Base-by-base conservation (phyloP, 2,113 vertebrate genomes). In the Rhabdomys dilectus region DNA sequence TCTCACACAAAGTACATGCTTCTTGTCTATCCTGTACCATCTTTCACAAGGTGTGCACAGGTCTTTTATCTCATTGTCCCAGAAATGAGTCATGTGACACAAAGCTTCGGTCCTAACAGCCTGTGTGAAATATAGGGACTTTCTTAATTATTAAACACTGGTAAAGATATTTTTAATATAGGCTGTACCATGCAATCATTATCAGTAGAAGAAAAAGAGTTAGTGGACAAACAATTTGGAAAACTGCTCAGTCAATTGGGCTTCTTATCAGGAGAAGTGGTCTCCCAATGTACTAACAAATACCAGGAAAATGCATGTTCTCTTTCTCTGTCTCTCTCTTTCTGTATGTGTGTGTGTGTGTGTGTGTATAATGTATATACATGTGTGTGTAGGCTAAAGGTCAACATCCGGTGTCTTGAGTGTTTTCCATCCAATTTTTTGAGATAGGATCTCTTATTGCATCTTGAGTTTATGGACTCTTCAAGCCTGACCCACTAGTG, bases 101-200 rank as follows among this genome's bases (percentile, higher is more conserved):
- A 26, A 7, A 51, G 78, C 45, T 82, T 73, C 39, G 8, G 45
- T 42, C 26, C 26, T 89, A 36, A 89, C 4, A 31, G 93, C 39
- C 34, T 26, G 48, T 51, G 51, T 90, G 45, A 81, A 92, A 64
- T 58, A 60, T 60, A 72, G 62, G 24, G n/a, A 21, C 73, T 4
- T 53, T 94, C 53, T 53, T 42, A 62, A 58, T 48, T 86, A 29
- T 45, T 91, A 36, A 88, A 93, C 42, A 91, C 5, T 88, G 7
- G 60, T 56, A 60, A 85, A 10, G 8, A n/a, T 87, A 75, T 89
- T 96, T 96, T 84, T 36, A 85, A 89, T 94, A 89, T 36, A 48
- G 76, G 78, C 90, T 56, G 76, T 42, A 11, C 62, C 62, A 16
- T 12, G 42, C 45, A 85, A 58, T 70, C 39, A 72, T 84, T 85